These are phyloP conservation scores for Charadrius vociferus DNA, from an alignment of 2,113 vertebrate genomes.

Conservation along the genomic window DNA sequence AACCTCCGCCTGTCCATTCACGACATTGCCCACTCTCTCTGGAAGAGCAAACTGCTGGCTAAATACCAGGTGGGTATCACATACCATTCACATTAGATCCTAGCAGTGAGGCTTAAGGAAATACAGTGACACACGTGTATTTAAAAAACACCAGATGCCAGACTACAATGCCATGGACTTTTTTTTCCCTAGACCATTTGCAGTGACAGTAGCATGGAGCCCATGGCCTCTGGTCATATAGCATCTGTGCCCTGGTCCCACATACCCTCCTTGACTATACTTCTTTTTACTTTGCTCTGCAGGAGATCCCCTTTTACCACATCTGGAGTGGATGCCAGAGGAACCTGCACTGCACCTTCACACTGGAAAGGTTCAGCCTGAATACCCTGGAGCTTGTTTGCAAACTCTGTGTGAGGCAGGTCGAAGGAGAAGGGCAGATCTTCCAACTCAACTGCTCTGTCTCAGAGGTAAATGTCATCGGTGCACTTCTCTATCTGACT, in stretches of 20 bases:
- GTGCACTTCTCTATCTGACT: background rate
- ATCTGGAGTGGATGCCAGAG: conserved; percentile 92
- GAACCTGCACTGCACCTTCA: conserved; percentile 93
- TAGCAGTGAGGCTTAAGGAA: background rate
- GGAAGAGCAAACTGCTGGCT: conserved; percentile 94
- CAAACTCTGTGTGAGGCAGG: conserved; percentile 93
- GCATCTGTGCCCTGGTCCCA: rapidly evolving
- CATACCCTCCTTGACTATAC: background rate
- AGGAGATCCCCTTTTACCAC: conserved; percentile 95
- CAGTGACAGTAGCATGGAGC: background rate
- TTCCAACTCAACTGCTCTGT: conserved; percentile 91
- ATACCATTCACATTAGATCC: background rate
- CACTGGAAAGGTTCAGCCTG: conserved; percentile 87
- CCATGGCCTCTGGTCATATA: background rate
- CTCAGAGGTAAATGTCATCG: conserved; percentile 82
- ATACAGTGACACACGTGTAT: background rate
- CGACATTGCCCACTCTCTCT: conserved; percentile 88
- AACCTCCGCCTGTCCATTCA: conserved; percentile 94
- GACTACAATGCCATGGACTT: background rate
- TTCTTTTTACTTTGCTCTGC: background rate
- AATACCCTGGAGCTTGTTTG: conserved; percentile 87
- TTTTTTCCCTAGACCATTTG: background rate
- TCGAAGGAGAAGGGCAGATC: conserved; percentile 95
- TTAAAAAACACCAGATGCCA: background rate
- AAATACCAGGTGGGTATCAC: conserved; percentile 89